These are phyloP conservation scores for Drosophila simulans DNA, from an alignment of 1,140 invertebrate species.

Conservation along the genomic window DNA sequence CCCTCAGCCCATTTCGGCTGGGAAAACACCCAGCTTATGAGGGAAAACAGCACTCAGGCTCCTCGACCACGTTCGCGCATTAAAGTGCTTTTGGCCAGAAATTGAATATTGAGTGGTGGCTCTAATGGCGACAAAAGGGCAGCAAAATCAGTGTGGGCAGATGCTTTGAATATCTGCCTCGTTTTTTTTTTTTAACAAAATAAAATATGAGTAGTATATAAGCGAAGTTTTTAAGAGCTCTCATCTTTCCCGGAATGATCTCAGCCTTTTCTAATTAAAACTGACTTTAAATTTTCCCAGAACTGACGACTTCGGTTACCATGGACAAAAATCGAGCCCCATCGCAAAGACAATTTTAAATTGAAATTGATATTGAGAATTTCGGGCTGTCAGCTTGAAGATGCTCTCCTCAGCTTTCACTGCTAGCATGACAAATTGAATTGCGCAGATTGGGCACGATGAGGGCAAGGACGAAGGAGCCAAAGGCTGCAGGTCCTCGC, in stretches of 20 bases:
- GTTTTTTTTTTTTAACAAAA: neutral
- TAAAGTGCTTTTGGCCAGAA: conserved; percentile 66
- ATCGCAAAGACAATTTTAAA: conserved; percentile 35
- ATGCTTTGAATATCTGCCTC: conserved; percentile 17
- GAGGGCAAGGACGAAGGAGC: neutral
- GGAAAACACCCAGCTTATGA: conserved; percentile 15
- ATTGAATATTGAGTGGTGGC: conserved; percentile 77
- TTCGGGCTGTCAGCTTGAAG: conserved; percentile 41
- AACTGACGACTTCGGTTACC: conserved; percentile 21
- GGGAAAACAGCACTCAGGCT: conserved; percentile 16
- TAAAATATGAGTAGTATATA: conserved; percentile 1
- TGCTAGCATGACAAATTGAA: conserved; percentile 66
- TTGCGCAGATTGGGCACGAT: conserved; percentile 66
- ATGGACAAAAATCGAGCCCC: conserved; percentile 22
- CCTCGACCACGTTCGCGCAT: conserved; percentile 69
- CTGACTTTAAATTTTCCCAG: conserved; percentile 29
- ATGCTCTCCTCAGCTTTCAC: conserved; percentile 17
- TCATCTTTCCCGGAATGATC: conserved; percentile 9
- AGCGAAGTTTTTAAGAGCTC: conserved; percentile 24
- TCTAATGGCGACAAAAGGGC: conserved; percentile 55
- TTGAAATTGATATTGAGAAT: conserved; percentile 72
- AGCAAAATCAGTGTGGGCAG: conserved; percentile 23
- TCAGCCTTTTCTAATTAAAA: conserved; percentile 25
- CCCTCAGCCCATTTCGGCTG: conserved; percentile 5
- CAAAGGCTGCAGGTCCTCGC: conserved; percentile 34